phyloP scores from a whole-genome alignment of 1,140 invertebrate genomes.

The Trypoxylus dichotomus region DNA sequence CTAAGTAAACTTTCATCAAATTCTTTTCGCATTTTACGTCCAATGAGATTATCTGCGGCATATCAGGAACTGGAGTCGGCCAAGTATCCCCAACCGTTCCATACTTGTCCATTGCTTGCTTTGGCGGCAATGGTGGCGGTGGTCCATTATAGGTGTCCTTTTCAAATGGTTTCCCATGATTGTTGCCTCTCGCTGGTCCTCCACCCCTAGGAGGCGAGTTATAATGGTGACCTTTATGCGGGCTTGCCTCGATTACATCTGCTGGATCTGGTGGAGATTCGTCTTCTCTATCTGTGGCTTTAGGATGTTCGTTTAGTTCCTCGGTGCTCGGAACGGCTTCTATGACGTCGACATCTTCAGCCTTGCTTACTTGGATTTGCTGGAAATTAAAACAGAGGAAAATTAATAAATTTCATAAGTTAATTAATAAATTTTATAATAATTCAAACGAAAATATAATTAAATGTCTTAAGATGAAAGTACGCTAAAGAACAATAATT shows the following conservation, averaged over 20 bases:
- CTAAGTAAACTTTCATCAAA: constrained; percentile 88
- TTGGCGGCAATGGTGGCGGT: constrained; percentile 63
- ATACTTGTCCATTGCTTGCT: constrained; percentile 61
- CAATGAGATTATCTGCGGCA: constrained; percentile 87
- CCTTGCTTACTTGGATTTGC: constrained; percentile 53
- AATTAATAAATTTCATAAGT: too few species aligned
- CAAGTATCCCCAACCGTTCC: constrained; percentile 69
- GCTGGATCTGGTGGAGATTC: constrained; percentile 19
- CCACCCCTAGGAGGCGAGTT: constrained; percentile 38
- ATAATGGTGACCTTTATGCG: constrained; percentile 57
- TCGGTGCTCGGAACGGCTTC: constrained; percentile 62
- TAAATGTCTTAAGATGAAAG: too few species aligned
- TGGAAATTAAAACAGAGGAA: constrained; percentile 46
- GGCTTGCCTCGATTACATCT: constrained; percentile 62
- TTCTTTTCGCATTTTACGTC: constrained; percentile 95
- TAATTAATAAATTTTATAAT: too few species aligned
- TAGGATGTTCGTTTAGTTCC: constrained; percentile 55
- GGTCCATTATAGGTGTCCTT: constrained; percentile 63
- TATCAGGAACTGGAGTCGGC: constrained; percentile 78
- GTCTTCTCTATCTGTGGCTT: constrained; percentile 47
- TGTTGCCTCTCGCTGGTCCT: constrained; percentile 49
- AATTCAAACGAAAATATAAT: too few species aligned
- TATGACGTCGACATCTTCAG: constrained; percentile 68
- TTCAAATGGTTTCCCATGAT: constrained; percentile 50
- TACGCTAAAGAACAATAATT: too few species aligned